Base-by-base conservation (phyloP, 2,113 vertebrate species). In the Saccopteryx leptura region DNA sequence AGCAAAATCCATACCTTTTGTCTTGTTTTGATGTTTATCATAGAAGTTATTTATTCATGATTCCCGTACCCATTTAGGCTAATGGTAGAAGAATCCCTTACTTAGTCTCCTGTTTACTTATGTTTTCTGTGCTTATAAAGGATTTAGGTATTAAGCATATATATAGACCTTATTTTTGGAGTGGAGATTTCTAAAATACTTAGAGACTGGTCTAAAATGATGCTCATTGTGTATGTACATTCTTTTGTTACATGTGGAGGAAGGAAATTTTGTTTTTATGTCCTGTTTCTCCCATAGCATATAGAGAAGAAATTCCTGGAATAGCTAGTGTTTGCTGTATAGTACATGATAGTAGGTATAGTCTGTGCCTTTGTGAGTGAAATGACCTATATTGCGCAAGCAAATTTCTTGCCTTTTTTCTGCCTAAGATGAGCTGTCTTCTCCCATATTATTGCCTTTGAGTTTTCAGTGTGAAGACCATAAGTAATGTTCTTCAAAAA, bases 321-420 rank as follows among this genome's bases (percentile, higher is more conserved):
- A 11, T 96, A 58, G 69, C 39, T 88, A 65, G 14, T 54, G 39
- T 93, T 10, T 92, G 31, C 50, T 96, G 23, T 89, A 31, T 81
- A 88, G 39, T 65, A 9, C 81, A 52, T 91, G 8, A 39, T 89
- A 76, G n/a, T 83, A 76, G 60, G 1, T 87, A 60, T 80, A 54
- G 21, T 72, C 18, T 93, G 0, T 93, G 58, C 24, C 31, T 93
- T 95, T 96, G 85, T 85, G 48, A 93, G 63, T 92, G 85, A 88
- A 97, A 78, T 93, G 76, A 87, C 26, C 28, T 88, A 7, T 95
- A 92, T 90, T 93, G 31, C 23, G 24, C 76, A 86, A 79, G 60
- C 31, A 95, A 18, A 81, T 93, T 94, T 58, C 58, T 96, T 88
- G 56, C 54, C 19, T 92, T 94, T 95, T 90, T 96, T 84, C 26